Percentiles rank a stretch among this genome's conserved stretches.
phyloP scores from a whole-genome alignment of 23 tunicate genomes.

The Styela plicata region DNA sequence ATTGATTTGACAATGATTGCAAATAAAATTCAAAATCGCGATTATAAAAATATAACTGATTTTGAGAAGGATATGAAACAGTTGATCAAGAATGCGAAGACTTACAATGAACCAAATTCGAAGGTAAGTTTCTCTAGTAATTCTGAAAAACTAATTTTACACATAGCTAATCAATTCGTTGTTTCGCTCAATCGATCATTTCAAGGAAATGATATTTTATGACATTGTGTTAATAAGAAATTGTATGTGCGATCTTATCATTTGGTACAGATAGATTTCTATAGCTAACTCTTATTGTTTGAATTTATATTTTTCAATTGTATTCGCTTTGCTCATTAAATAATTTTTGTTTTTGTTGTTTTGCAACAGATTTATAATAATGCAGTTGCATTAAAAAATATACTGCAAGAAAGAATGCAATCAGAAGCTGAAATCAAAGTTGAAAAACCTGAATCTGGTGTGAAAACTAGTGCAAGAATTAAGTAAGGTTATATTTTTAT shows the following conservation, averaged over 20 bases:
- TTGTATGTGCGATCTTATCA: too few species aligned
- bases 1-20: conserved; percentile 77
- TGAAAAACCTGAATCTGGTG: conserved; percentile 41
- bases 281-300: not conserved
- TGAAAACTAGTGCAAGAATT: conserved; percentile 68
- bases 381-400: conserved; percentile 47
- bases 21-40: conserved; percentile 43
- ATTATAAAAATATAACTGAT: conserved; percentile 42
- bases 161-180: too few species aligned
- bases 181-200: too few species aligned
- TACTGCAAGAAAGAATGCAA: conserved; percentile 48
- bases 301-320: too few species aligned
- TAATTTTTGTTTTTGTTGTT: too few species aligned
- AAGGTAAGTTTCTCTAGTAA: conserved; percentile 66
- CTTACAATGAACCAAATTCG: conserved; percentile 83
- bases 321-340: too few species aligned
- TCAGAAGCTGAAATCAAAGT: conserved; percentile 40
- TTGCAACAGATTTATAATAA: conserved; percentile 71
- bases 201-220: too few species aligned
- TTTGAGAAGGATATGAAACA: conserved; percentile 72
- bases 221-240: too few species aligned
- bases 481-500: conserved; percentile 38
- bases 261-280: not conserved
- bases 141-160: too few species aligned
- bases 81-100: conserved; percentile 78